A percentile compares a stretch with the other conserved stretches of the same genome.
Conservation (phyloP, 2,888 invertebrate species). For the Drosophila lacicola region DNA sequence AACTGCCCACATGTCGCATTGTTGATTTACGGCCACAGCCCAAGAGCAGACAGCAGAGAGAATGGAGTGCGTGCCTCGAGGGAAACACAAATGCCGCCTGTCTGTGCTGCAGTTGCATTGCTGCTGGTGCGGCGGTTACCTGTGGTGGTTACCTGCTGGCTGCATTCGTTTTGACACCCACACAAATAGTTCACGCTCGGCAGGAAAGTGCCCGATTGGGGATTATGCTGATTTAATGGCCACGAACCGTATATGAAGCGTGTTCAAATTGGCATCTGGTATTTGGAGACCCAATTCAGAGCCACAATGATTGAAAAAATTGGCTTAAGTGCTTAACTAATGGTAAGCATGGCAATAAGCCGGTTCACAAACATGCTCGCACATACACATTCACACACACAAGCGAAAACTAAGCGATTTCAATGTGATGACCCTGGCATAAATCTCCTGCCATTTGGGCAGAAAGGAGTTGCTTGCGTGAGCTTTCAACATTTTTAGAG, state of each 20-base stretch:
- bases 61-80: conserved; percentile 2
- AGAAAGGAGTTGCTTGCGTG: conserved; percentile 51
- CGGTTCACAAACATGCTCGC: conserved; percentile 29
- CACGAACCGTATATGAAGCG: conserved; percentile 12
- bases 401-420: neutral
- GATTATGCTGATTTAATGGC: conserved; percentile 34
- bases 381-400: conserved; percentile 3
- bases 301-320: conserved; percentile 53
- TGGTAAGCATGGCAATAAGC: conserved; percentile 60
- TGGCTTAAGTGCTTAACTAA: conserved; percentile 62
- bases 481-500: conserved; percentile 40
- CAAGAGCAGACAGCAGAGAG: conserved; percentile 1
- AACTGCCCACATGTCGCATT: conserved; percentile 62
- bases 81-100: conserved; percentile 20
- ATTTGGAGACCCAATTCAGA: conserved; percentile 8
- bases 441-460: conserved; percentile 30
- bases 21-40: conserved; percentile 54
- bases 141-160: conserved; percentile 16
- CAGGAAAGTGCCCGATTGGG: conserved; percentile 15
- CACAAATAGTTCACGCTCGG: conserved; percentile 33
- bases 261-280: conserved; percentile 44
- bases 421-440: conserved; percentile 27
- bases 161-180: conserved; percentile 32
- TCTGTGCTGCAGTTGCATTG: conserved; percentile 21
- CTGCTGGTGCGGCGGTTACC: conserved; percentile 10